phyloP scores from a whole-genome alignment of 2,888 invertebrate genomes.

The Acanthosepion lycidas region DNA sequence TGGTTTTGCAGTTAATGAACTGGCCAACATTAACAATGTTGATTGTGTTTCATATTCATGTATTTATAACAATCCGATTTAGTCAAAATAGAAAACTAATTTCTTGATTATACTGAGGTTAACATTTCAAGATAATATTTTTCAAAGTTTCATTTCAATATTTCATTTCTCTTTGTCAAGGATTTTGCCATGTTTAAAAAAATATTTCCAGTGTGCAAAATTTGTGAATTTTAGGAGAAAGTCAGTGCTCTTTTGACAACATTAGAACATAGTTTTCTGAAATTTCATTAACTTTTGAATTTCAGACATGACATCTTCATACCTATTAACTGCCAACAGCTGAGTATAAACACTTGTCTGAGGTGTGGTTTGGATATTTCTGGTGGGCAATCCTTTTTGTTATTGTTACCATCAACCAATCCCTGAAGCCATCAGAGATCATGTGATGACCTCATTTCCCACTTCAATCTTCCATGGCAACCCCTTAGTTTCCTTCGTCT shows the following conservation, averaged over 20 bases:
- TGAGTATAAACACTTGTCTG: not conserved
- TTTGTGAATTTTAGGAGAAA: no score
- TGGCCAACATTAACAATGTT: no score
- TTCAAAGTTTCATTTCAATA: no score
- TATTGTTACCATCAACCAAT: not conserved
- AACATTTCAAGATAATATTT: no score
- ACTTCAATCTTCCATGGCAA: slow-evolving; percentile 33
- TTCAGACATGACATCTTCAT: not conserved
- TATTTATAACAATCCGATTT: no score
- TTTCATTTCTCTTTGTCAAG: no score
- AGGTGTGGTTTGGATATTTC: not conserved
- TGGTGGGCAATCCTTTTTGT: not conserved
- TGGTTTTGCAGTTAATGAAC: no score
- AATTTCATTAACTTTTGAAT: not conserved
- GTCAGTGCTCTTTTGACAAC: not conserved
- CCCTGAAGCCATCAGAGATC: not conserved
- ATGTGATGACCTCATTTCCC: slow-evolving; percentile 22
- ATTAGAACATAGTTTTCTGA: not conserved
- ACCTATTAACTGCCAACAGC: not conserved
- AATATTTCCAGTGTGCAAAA: no score
- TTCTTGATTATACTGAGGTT: no score
- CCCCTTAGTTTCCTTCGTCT: not conserved
- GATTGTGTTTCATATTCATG: no score
- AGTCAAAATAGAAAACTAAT: no score
- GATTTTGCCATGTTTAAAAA: no score